Base-by-base conservation (phyloP, 53 echinoderm and acorn worm genomes). In the Crossaster papposus region DNA sequence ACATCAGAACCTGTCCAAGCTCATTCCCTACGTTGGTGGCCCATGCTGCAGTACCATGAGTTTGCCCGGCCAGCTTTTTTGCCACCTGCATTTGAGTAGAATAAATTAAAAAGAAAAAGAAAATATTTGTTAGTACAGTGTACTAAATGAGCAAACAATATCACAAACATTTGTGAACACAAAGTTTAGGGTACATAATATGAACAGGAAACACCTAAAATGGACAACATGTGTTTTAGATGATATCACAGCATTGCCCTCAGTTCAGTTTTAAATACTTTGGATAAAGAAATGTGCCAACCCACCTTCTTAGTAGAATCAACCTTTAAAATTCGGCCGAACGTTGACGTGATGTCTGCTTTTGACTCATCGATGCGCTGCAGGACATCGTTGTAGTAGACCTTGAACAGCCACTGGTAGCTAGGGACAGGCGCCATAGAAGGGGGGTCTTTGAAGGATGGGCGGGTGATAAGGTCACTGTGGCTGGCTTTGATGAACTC, bases 1-100 rank as follows among this genome's bases (percentile, higher is more conserved):
- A n/a, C n/a, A n/a, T n/a, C 65, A 96, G 90, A 12, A 96, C 91
- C 65, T 96, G 91, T 4, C 94, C 93, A 64, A 54, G 32, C 81
- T 94, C 96, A 64, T 96, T 96, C 11, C 96, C 93, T 29, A 96
- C 88, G 36, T 91, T 89, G 20, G 93, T n/a, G n/a, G n/a, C n/a
- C n/a, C n/a, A n/a, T n/a, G n/a, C n/a, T n/a, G n/a, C n/a, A n/a
- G n/a, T n/a, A 55, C 38, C 58, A 5, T 65, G 90, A 0, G 34
- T 54, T 20, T 86, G 35, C 26, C 92, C 92, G 17, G 81, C 82
- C 9, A 92, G 82, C 51, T 92, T 94, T 62, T 54, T 94, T 24
- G 54, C 36, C 14, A 94, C 55, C 92, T 94, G 79, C 51, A 52
- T 52, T 79, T 29, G 24, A 72, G n/a, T n/a, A n/a, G n/a, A n/a